Base-by-base conservation (phyloP, 1,140 invertebrate species). In the Gonioctena quinquepunctata region DNA sequence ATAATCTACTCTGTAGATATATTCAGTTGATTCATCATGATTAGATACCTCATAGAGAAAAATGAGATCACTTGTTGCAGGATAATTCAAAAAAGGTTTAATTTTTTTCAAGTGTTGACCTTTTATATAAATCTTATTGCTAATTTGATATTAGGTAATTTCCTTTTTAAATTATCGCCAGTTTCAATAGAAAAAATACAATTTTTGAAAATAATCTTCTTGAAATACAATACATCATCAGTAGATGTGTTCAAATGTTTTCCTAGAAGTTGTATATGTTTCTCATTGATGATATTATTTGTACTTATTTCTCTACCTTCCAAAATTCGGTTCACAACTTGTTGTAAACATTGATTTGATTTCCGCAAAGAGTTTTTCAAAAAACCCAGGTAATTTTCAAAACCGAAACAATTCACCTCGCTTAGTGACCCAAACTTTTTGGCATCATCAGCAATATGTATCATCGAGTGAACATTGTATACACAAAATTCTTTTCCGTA, bases 381-480 rank as follows among this genome's bases (percentile, higher is more conserved):
- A 25, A 6, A 13, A 49, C 8, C 11, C 57, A 71, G 23, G 59
- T 50, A 69, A 52, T 72, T 72, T 69, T 72, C 70, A 59, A 69
- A 72, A 26, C 23, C n/a, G 33, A 71, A 71, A 22, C 50, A 26
- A 5, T 19, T 54, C 52, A 63, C 59, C 1, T 26, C n/a, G 59
- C 69, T 66, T 60, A 72, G 42, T 6, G 60, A 11, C 7, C 67
- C 66, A 68, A 69, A 69, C n/a, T n/a, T 42, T 57, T 65, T 26
- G 22, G 25, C 54, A 42, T 72, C 70, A n/a, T 22, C 48, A 18
- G 48, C 13, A 27, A 72, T 13, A 69, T 65, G 61, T 18, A 49
- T 27, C 19, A 69, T 42, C n/a, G 7, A 19, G 56, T 71, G 66
- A n/a, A 68, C 49, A 65, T 72, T 69, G 13, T 72, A 61, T 1